Evolutionary conservation across 1,140 invertebrate species (phyloP).

Genomic region (Neodiprion virginianus): DNA sequence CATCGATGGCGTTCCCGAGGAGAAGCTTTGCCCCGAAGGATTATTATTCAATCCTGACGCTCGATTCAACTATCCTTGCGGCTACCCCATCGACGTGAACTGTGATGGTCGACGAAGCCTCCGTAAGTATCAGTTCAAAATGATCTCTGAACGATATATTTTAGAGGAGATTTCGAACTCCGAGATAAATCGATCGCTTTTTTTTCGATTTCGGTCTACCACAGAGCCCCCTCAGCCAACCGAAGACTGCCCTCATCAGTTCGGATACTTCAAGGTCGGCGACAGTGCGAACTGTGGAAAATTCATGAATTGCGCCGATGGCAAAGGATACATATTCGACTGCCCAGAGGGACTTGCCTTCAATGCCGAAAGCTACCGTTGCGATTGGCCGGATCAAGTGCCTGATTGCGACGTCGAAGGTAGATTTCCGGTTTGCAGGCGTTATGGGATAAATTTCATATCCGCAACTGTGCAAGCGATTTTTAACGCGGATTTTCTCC

Average conservation of each 20-base stretch:
- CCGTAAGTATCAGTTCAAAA: constrained; percentile 67
- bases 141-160: constrained; percentile 6
- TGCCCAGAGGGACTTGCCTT: constrained; percentile 89
- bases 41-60: constrained; percentile 80
- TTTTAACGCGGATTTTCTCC: constrained; percentile 13
- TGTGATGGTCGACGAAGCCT: constrained; percentile 73
- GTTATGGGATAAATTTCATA: neutral
- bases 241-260: constrained; percentile 83
- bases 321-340: constrained; percentile 68
- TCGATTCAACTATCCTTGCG: constrained; percentile 78
- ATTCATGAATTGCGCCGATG: constrained; percentile 85
- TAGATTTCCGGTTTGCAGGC: constrained; percentile 41
- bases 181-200: constrained; percentile 20
- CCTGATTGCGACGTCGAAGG: constrained; percentile 79
- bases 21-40: constrained; percentile 85
- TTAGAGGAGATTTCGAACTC: neutral
- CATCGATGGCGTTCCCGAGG: constrained; percentile 74
- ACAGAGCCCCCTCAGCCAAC: constrained; percentile 71
- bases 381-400: constrained; percentile 88
- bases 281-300: constrained; percentile 77
- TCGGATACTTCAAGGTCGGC: constrained; percentile 80
- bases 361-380: constrained; percentile 76
- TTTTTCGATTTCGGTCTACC: constrained; percentile 33
- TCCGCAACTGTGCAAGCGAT: neutral
- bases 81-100: constrained; percentile 83